Conservation (phyloP, 2,888 invertebrate species). For the Eupithecia vulgata region DNA sequence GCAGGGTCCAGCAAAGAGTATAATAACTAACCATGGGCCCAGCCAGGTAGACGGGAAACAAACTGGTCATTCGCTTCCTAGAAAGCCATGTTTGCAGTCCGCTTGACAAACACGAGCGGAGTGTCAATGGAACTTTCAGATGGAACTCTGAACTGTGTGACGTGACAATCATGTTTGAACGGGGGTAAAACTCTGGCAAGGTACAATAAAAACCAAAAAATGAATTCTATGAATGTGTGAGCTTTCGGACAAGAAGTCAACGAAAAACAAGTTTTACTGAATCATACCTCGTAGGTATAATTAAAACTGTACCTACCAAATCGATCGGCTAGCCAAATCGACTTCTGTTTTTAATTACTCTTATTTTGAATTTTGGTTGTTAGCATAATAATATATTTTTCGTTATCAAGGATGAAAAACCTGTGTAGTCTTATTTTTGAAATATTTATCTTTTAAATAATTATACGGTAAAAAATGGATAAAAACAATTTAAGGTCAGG, state of each 20-base stretch:
- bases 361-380: neutral
- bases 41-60: neutral
- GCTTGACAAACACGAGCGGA: neutral
- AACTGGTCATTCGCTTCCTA: neutral
- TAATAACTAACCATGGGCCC: no score
- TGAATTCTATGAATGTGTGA: neutral
- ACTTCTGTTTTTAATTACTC: neutral
- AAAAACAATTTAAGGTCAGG: no score
- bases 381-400: no score
- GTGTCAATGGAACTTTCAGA: neutral
- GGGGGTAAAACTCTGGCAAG: neutral
- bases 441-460: neutral
- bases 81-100: conserved; percentile 1
- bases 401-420: neutral
- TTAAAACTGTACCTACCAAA: neutral
- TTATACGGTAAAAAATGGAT: no score
- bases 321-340: neutral
- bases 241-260: neutral
- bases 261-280: no score
- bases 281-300: neutral
- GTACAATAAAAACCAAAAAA: neutral
- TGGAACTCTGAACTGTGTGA: neutral
- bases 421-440: neutral
- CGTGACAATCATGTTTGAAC: neutral
- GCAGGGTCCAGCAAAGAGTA: no score